These are phyloP conservation scores for Kobus ellipsiprymnus DNA, from an alignment of 2,113 vertebrate genomes.

Conservation along the genomic window DNA sequence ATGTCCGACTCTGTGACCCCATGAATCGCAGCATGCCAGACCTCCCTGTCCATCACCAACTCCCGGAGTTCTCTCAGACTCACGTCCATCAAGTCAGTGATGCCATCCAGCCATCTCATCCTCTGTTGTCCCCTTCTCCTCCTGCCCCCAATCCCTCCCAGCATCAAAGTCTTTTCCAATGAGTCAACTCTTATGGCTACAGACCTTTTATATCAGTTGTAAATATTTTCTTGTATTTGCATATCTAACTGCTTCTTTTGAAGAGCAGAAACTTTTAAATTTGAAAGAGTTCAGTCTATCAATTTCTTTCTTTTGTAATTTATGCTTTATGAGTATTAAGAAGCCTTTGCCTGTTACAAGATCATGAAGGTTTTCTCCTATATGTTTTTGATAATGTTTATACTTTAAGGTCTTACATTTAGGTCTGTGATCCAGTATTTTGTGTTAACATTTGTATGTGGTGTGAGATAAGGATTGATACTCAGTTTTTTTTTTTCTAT, in stretches of 20 bases:
- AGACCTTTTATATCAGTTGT: neutral
- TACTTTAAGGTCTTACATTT: neutral
- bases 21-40: too few species aligned
- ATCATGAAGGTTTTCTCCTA: neutral
- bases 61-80: too few species aligned
- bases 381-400: neutral
- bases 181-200: neutral
- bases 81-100: too few species aligned
- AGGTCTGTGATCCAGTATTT: neutral
- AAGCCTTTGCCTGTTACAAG: neutral
- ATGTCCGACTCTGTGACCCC: too few species aligned
- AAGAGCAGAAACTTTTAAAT: neutral
- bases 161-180: too few species aligned
- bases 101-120: too few species aligned
- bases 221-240: neutral
- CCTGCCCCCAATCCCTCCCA: too few species aligned
- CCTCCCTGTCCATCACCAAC: too few species aligned
- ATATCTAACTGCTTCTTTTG: neutral
- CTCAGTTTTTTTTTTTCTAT: neutral
- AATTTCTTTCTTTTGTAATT: neutral
- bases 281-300: neutral
- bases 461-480: neutral
- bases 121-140: too few species aligned
- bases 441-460: neutral
- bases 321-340: neutral